Percentiles rank a stretch among this genome's conserved stretches.
Evolutionary conservation across 2,797 vertebrate species (phyloP).

Genomic region (Cossypha niveicapilla): DNA sequence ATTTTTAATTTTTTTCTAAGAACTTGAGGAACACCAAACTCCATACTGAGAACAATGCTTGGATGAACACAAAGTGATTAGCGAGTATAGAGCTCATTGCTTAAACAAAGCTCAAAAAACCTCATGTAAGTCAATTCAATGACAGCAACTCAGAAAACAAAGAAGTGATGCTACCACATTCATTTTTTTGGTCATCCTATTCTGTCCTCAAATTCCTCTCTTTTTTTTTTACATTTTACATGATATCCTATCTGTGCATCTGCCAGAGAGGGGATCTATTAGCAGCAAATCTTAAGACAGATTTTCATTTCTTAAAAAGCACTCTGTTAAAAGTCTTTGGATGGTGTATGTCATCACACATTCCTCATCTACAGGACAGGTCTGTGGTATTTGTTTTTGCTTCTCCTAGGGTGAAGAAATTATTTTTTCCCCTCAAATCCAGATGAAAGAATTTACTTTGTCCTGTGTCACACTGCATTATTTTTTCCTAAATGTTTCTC

Average conservation of each 20-base stretch:
- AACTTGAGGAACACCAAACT: neutral
- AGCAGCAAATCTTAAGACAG: neutral
- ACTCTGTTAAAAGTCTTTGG: neutral
- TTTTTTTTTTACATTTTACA: neutral
- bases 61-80: neutral
- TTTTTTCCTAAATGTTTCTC: neutral
- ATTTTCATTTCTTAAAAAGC: neutral
- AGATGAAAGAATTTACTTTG: neutral
- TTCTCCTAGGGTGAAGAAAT: neutral
- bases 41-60: neutral
- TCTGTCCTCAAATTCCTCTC: neutral
- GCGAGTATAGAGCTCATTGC: neutral
- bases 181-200: neutral
- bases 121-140: neutral
- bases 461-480: neutral
- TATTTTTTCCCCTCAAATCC: neutral
- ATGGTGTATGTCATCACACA: neutral
- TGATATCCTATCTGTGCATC: neutral
- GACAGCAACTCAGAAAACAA: neutral
- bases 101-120: neutral
- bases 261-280: neutral
- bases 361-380: neutral
- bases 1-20: neutral
- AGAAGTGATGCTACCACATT: neutral
- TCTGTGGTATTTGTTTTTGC: neutral